phyloP scores from a whole-genome alignment of 2,797 vertebrate species.

The Acipenser ruthenus region DNA sequence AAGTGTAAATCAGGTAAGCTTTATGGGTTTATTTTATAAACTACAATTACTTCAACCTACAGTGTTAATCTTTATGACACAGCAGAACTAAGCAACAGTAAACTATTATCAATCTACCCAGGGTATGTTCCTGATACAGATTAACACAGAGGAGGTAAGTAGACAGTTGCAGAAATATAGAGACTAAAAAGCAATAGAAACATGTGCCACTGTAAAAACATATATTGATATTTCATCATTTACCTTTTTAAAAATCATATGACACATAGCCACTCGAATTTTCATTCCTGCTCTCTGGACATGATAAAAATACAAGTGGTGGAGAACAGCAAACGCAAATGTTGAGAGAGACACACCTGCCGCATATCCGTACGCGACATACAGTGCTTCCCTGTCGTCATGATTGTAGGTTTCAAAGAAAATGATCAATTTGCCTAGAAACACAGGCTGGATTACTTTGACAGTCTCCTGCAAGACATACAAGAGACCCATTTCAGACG shows the following conservation, averaged over 20 bases:
- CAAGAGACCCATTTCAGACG: too few relatives aligned
- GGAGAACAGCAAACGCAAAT: constrained; percentile 58
- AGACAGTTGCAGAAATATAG: not conserved
- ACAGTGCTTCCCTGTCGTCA: constrained; percentile 30
- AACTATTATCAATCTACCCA: constrained; percentile 22
- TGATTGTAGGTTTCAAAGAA: constrained; percentile 69
- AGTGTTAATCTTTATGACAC: too few relatives aligned
- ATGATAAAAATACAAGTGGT: constrained; percentile 81
- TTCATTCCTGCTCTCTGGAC: constrained; percentile 79
- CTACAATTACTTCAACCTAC: too few relatives aligned
- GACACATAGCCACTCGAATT: constrained; percentile 81
- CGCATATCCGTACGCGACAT: constrained; percentile 52
- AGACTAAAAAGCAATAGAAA: too few relatives aligned
- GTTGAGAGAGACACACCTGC: constrained; percentile 63
- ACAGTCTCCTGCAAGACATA: constrained; percentile 61
- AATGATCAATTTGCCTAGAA: constrained; percentile 74
- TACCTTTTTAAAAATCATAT: constrained; percentile 92
- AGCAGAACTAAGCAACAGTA: constrained; percentile 13
- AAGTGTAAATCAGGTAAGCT: too few relatives aligned
- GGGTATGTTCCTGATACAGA: not conserved
- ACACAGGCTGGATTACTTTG: constrained; percentile 75
- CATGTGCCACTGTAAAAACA: not conserved
- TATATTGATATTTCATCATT: not conserved
- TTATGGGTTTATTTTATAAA: too few relatives aligned
- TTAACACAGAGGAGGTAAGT: not conserved